Evolutionary conservation across 1,140 invertebrate genomes (phyloP), one percentile per base, ranked within the genome.

Genomic region (Ceratina calcarata): DNA sequence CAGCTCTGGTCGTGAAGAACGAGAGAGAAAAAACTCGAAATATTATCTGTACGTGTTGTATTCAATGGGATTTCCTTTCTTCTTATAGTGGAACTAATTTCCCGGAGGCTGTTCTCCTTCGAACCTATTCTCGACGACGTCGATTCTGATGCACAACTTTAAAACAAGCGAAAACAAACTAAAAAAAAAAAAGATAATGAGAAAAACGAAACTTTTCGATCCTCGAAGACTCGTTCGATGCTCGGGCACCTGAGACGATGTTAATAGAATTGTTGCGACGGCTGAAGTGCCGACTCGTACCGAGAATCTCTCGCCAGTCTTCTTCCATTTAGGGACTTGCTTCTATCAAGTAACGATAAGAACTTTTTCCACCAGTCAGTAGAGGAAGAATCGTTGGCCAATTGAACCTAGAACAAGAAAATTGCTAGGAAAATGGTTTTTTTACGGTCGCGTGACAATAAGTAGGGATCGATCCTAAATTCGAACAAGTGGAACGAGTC

Each of bases 131-230:
- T 82, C 57, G 55, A 73, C 55, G 62, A 78, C 24, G 68, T 57
- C 69, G 64, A 78, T 76, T 37, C 60, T n/a, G 32, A 68, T 84
- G 78, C 79, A 85, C 83, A 80, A 85, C 66, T 66, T 49, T 66
- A 32, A 61, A 81, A 37, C 32, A 37, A 37, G 32, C 32, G 32
- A 37, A 37, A 37, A 37, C 32, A 37, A 37, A 37, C 32, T 6
- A 37, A 37, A 37, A 37, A 37, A 37, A 37, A 37, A 37, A 37
- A 37, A n/a, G n/a, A n/a, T 37, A 3, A 6, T 3, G 32, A 37
- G 32, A 37, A 37, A 37, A 37, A 37, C 6, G 32, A 37, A 37
- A 37, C 32, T 37, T 20, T 84, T 71, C 37, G 20, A 37, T 24
- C 55, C 37, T 76, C 24, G 22, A 51, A 72, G 76, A 51, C 27